A percentile compares a stretch with the other conserved stretches of the same genome.
These are phyloP conservation scores for Crioceris asparagi DNA, from an alignment of 2,888 invertebrate genomes.

Conservation along the genomic window DNA sequence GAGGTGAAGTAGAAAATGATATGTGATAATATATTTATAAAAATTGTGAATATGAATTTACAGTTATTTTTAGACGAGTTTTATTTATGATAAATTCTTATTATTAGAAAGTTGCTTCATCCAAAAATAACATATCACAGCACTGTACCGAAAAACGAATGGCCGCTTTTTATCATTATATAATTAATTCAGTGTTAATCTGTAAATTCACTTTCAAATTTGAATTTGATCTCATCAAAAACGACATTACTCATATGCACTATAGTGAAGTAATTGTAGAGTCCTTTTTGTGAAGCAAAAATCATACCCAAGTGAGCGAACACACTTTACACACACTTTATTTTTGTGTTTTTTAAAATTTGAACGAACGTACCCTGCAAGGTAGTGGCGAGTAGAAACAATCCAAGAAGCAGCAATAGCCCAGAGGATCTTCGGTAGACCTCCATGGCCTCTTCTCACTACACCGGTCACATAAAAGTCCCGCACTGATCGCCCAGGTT, in stretches of 20 bases:
- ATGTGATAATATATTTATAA: background rate
- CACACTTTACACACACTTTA: no score
- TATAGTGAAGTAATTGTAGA: no score
- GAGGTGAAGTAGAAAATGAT: background rate
- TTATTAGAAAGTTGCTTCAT: constrained; percentile 30
- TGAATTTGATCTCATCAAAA: background rate
- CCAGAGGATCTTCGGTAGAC: constrained; percentile 45
- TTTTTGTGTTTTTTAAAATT: constrained; percentile 3
- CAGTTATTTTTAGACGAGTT: constrained; percentile 21
- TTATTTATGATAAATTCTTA: constrained; percentile 29
- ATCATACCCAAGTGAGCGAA: no score
- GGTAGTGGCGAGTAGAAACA: constrained; percentile 43
- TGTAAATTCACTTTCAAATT: constrained; percentile 8
- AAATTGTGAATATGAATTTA: constrained; percentile 10
- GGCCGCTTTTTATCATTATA: constrained; percentile 28
- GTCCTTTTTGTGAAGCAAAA: no score
- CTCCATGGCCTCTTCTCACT: constrained; percentile 44
- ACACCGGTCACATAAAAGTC: constrained; percentile 38
- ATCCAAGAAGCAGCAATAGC: constrained; percentile 44
- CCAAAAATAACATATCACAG: constrained; percentile 33
- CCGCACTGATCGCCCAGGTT: constrained; percentile 37
- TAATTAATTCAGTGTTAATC: constrained; percentile 8
- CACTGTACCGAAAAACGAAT: constrained; percentile 23
- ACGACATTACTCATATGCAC: no score
- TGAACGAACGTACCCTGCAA: constrained; percentile 43